Conservation (phyloP, 2,888 invertebrate genomes). For the Myathropa florea region DNA sequence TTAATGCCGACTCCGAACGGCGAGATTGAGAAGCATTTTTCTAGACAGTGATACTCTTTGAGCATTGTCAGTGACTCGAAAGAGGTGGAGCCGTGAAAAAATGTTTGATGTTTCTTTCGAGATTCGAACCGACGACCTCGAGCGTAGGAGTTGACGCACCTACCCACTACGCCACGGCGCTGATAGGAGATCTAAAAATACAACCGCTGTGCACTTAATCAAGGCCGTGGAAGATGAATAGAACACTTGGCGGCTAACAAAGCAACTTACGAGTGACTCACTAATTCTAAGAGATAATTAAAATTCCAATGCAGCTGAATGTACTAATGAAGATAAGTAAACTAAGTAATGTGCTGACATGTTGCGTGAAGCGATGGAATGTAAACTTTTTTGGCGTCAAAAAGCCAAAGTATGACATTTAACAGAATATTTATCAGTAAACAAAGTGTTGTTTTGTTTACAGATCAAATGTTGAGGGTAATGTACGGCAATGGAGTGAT, state of each 20-base stretch:
- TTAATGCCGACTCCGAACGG: no score
- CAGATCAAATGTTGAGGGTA: neutral
- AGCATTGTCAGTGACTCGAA: no score
- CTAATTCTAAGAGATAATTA: neutral
- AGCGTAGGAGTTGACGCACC: no score
- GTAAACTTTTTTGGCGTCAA: neutral
- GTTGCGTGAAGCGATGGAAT: no score
- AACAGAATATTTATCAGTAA: neutral
- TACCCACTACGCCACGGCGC: no score
- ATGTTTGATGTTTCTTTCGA: no score
- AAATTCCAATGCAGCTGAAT: neutral
- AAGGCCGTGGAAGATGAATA: neutral
- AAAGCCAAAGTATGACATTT: neutral
- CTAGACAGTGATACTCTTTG: no score
- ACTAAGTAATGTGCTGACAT: neutral
- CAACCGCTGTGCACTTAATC: neutral
- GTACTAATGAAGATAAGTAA: neutral
- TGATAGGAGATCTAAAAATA: neutral
- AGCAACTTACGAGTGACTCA: neutral
- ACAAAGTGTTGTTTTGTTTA: no score
- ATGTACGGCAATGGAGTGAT: neutral
- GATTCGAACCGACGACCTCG: no score
- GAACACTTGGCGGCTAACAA: neutral
- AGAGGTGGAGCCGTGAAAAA: no score
- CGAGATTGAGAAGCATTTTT: no score